Evolutionary conservation across 2,888 invertebrate species (phyloP), one percentile per base, ranked within the genome.

Genomic region (Caenorhabditis sinica): DNA sequence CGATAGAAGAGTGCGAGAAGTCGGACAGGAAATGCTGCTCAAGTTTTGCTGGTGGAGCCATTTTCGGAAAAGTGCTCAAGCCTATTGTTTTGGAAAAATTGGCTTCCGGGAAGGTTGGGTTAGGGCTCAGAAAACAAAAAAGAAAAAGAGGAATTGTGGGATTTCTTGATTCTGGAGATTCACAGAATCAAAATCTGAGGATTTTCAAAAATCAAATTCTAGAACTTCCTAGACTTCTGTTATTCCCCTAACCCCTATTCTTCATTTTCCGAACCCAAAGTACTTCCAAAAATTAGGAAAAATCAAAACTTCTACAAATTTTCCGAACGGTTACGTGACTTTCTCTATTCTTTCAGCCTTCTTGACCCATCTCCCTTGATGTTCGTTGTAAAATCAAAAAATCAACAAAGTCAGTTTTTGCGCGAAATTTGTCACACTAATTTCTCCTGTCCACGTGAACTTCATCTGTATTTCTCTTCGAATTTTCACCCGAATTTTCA

Each of bases 361-460:
- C 36, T 40, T 20, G 2, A 9, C 36, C 15, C 25, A 25, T 28
- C 8, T 23, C 17, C 11, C 23, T 20, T 20, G 4, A 5, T 49
- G 5, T 20, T 20, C 13, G 20, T 20, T 20, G 17, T n/a, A 43
- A 45, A 60, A 72, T 72, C 72, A 45, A 60, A 73, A 73, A 73
- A 23, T 61, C 73, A 63, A 63, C 45, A 49, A n/a, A 49, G 15
- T 49, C n/a, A n/a, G n/a, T 20, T 20, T 6, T n/a, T 49, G n/a
- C 49, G 8, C 49, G n/a, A n/a, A 20, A 20, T 63, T 63, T n/a
- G 71, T 33, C 53, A n/a, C 23, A n/a, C 28, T 36, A 69, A 25
- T 74, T 74, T 13, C 40, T 33, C 33, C 40, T 13, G 40, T 40
- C 13, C 74, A 74, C 74, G 74, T 74, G 74, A 74, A 74, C 28